Evolutionary conservation across 1,140 invertebrate species (phyloP), one percentile per base, ranked within the genome.

Genomic region (Heliothis virescens): DNA sequence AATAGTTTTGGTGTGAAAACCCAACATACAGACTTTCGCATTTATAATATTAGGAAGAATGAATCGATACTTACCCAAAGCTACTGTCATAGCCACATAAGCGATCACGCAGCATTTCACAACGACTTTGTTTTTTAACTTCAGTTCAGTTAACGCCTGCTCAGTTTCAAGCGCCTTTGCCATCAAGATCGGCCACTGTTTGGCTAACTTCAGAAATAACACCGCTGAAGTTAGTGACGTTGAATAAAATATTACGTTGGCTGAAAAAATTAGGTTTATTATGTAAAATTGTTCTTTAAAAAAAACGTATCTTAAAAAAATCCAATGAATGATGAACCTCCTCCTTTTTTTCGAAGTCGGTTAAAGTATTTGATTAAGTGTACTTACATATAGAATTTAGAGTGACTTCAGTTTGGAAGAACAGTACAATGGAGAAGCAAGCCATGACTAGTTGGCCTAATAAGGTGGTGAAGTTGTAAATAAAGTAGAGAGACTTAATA

Each of bases 31-130:
- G 21, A 26, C 21, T 26, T 2, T 26, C 21, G 1, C 21, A 26
- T 26, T 26, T 26, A 26, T 26, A n/a, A n/a, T n/a, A n/a, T n/a
- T n/a, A n/a, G n/a, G n/a, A n/a, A n/a, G n/a, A n/a, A n/a, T n/a
- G n/a, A n/a, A n/a, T n/a, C n/a, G n/a, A n/a, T n/a, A 59, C 81
- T 53, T 74, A 85, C 83, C 65, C 21, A 83, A 63, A 55, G 79
- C 83, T 4, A 83, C 29, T 16, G 18, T 9, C 78, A 85, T 77
- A n/a, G 80, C 53, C 0, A 69, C 34, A 26, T 81, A 78, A 41
- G 82, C 48, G 12, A 81, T 69, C 0, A 62, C 5, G 15, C 48
- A 81, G n/a, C 47, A 77, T 73, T 62, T 79, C 53, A 48, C 21
- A 26, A 63, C 10, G 47, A 62, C 63, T 15, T 59, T 65, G 12